A percentile compares a stretch with the other conserved stretches of the same genome.
phyloP scores from a whole-genome alignment of 2,888 invertebrate genomes.

The Napeogenes sylphis region DNA sequence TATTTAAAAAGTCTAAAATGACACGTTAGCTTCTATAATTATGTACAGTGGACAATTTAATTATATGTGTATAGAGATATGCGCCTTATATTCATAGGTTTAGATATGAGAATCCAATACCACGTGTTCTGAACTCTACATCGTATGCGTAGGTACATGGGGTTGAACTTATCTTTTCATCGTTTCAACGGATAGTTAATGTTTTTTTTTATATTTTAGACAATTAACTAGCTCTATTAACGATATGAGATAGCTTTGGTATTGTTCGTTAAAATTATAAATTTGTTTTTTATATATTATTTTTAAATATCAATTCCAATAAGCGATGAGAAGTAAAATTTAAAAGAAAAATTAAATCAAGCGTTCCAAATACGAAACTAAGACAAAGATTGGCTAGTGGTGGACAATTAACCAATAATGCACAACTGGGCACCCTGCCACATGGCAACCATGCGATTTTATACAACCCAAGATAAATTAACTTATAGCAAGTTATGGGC shows the following conservation, averaged over 20 bases:
- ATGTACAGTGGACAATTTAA: slow-evolving; percentile 31
- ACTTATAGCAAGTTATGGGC: slow-evolving; percentile 8
- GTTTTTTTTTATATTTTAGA: slow-evolving; percentile 25
- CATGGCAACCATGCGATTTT: slow-evolving; percentile 45
- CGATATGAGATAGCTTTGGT: slow-evolving; percentile 12
- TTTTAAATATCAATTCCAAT: no score
- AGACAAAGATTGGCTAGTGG: slow-evolving; percentile 55
- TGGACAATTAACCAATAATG: slow-evolving; percentile 56
- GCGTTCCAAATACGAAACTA: slow-evolving; percentile 30
- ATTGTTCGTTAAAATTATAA: not conserved
- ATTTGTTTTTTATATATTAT: not conserved
- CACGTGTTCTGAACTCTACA: not conserved
- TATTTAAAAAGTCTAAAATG: slow-evolving; percentile 60
- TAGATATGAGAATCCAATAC: not conserved
- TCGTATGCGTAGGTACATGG: slow-evolving; percentile 26
- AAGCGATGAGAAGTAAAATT: no score
- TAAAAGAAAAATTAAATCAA: not conserved
- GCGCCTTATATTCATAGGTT: not conserved
- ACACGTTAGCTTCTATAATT: slow-evolving; percentile 61
- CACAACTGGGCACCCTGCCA: slow-evolving; percentile 62
- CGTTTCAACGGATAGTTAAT: slow-evolving; percentile 42
- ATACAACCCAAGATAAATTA: slow-evolving; percentile 8
- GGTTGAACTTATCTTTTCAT: slow-evolving; percentile 46
- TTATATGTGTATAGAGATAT: slow-evolving; percentile 1
- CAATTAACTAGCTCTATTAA: slow-evolving; percentile 27